Evolutionary conservation across 2,888 invertebrate genomes (phyloP).

Genomic region (Athrips mouffetella): DNA sequence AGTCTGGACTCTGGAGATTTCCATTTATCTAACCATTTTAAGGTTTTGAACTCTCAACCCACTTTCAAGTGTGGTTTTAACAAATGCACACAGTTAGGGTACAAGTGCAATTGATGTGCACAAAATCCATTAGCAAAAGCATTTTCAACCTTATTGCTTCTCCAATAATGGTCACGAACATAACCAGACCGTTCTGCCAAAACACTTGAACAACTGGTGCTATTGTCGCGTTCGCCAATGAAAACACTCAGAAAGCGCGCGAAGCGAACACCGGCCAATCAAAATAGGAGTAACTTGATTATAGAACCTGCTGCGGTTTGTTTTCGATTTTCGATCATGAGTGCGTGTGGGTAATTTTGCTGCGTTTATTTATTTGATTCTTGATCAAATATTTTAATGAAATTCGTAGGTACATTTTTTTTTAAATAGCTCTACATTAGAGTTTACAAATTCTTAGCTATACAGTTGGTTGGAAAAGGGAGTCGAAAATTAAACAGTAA

Average conservation of each 20-base stretch:
- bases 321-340: conserved; percentile 21
- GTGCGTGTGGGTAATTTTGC: neutral
- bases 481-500: too few species aligned
- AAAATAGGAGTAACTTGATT: conserved; percentile 69
- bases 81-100: conserved; percentile 66
- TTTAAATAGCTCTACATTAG: too few species aligned
- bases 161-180: neutral
- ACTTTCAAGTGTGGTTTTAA: conserved; percentile 48
- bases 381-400: neutral
- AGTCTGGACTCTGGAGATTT: too few species aligned
- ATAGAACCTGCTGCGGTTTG: conserved; percentile 46
- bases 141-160: conserved; percentile 26
- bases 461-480: too few species aligned
- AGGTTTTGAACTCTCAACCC: neutral
- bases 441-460: too few species aligned
- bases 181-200: conserved; percentile 46
- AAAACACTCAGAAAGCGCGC: conserved; percentile 62
- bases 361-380: neutral
- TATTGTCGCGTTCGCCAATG: conserved; percentile 59
- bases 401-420: too few species aligned
- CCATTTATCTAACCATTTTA: too few species aligned
- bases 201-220: conserved; percentile 68
- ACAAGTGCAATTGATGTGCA: conserved; percentile 46
- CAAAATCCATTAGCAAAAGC: conserved; percentile 16
- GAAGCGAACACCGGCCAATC: conserved; percentile 60